Evolutionary conservation across 2,797 vertebrate species (phyloP).

Genomic region (Diceros bicornis): DNA sequence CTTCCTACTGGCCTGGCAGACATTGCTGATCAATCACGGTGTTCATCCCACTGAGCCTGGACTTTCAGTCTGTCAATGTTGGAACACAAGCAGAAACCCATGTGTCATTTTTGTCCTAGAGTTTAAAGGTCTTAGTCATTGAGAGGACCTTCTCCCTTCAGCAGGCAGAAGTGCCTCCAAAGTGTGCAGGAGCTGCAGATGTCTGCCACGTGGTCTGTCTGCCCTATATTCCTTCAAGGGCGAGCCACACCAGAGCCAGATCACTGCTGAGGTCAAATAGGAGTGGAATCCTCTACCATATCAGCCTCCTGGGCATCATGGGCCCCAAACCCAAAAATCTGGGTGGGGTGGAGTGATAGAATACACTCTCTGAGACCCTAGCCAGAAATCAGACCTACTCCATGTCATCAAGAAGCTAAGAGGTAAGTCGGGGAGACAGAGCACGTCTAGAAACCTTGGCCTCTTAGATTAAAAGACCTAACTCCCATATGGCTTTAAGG

Average conservation of each 20-base stretch:
- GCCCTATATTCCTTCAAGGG: neutral
- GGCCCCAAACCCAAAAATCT: neutral
- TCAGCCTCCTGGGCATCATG: neutral
- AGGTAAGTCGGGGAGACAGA: neutral
- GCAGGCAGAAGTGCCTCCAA: neutral
- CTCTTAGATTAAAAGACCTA: neutral
- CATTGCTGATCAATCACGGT: constrained; percentile 3
- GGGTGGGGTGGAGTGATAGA: neutral
- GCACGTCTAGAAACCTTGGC: neutral
- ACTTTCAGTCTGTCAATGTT: neutral
- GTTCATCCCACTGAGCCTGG: neutral
- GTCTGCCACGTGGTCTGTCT: neutral
- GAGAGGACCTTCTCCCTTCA: neutral
- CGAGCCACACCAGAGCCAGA: neutral
- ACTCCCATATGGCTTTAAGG: neutral
- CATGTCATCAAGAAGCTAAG: neutral
- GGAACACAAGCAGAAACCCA: neutral
- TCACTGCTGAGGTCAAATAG: neutral
- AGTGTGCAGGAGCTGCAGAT: neutral
- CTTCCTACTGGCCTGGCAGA: neutral
- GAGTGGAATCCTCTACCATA: neutral
- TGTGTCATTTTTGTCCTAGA: neutral
- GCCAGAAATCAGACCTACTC: neutral
- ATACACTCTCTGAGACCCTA: neutral
- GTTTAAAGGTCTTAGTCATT: neutral